Evolutionary conservation across 1,140 invertebrate genomes (phyloP).

Genomic region (Aricia agestis): DNA sequence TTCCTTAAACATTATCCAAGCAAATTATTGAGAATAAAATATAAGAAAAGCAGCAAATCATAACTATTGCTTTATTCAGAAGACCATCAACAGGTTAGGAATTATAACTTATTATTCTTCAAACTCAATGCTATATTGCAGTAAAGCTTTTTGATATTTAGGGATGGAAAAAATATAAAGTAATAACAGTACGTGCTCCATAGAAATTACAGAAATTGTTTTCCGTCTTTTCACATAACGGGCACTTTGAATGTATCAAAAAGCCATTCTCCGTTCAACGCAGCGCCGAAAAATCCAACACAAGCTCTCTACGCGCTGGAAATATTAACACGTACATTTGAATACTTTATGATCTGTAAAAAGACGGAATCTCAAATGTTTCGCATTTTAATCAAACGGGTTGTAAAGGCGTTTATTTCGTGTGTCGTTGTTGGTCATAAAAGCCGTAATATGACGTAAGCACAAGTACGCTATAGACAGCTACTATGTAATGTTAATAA

Average conservation of each 20-base stretch:
- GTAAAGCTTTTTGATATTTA: neutral
- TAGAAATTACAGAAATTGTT: conserved; percentile 9
- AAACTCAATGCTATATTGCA: neutral
- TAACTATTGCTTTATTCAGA: too few species aligned
- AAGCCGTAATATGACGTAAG: conserved; percentile 21
- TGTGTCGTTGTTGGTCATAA: conserved; percentile 18
- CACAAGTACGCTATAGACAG: neutral
- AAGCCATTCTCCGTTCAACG: conserved; percentile 14
- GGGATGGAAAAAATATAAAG: neutral
- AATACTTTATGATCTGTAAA: conserved; percentile 74
- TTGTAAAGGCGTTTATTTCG: conserved; percentile 26
- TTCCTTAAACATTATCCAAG: too few species aligned
- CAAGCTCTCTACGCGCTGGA: conserved; percentile 51
- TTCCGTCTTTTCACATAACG: neutral
- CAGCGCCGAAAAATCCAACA: conserved; percentile 24
- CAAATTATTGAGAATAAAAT: too few species aligned
- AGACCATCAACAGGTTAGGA: neutral
- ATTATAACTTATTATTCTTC: neutral
- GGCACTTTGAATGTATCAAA: conserved; percentile 17
- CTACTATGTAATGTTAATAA: too few species aligned
- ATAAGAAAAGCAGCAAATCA: too few species aligned
- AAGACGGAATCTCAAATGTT: conserved; percentile 68
- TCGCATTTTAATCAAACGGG: conserved; percentile 65
- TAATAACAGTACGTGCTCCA: neutral
- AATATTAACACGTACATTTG: conserved; percentile 68